These are phyloP conservation scores for Ophion ventricosus DNA, from an alignment of 2,888 invertebrate genomes.

Conservation along the genomic window DNA sequence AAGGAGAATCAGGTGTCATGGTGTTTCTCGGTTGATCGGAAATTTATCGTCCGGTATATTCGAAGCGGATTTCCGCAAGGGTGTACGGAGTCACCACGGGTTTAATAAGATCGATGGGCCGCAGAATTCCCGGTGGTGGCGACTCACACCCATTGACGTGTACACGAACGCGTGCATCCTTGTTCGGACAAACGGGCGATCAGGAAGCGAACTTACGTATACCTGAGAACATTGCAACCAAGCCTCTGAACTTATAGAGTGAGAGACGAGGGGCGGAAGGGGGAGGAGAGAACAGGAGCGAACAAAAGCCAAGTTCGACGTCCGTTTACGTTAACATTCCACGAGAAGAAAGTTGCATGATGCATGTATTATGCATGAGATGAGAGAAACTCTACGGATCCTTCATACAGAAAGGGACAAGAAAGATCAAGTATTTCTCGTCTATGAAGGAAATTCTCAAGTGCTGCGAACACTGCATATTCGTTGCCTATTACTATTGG, in stretches of 20 bases:
- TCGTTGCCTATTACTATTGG: neutral
- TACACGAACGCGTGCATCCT: too few relatives aligned
- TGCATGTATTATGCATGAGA: constrained; percentile 79
- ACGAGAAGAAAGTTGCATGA: constrained; percentile 63
- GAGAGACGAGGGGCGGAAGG: neutral
- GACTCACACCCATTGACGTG: neutral
- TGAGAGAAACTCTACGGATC: constrained; percentile 71
- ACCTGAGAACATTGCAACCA: neutral
- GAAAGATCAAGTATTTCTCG: constrained; percentile 5
- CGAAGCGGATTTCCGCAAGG: constrained; percentile 42
- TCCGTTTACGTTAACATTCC: constrained; percentile 77
- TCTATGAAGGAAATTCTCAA: neutral
- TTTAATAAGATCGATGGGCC: constrained; percentile 52
- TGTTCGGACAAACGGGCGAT: neutral
- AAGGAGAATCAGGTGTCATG: neutral
- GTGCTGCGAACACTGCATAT: neutral
- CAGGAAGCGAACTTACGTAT: constrained; percentile 9
- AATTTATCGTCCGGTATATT: constrained; percentile 51
- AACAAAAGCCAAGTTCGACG: constrained; percentile 70
- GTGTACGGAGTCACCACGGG: constrained; percentile 3
- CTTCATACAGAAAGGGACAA: constrained; percentile 47
- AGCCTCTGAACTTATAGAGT: constrained; percentile 11
- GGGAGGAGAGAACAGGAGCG: neutral
- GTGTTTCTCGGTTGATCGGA: constrained; percentile 12
- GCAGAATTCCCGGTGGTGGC: neutral